Conservation (phyloP, 2,888 invertebrate species). For the Drosophila nr. perissopoda region DNA sequence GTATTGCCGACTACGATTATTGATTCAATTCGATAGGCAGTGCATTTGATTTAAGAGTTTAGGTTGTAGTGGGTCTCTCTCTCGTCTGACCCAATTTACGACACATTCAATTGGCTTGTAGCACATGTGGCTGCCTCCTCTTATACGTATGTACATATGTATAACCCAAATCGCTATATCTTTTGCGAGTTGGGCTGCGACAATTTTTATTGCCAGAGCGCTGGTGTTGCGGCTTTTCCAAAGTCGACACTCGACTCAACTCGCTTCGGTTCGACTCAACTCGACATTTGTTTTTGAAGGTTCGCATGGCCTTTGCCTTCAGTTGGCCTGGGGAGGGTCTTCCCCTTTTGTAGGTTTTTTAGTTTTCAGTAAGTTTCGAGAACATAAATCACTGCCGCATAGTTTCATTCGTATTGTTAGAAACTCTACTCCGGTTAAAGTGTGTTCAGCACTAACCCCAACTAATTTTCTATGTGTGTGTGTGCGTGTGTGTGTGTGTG, state of each 20-base stretch:
- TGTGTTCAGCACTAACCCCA: conserved; percentile 25
- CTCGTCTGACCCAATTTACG: conserved; percentile 73
- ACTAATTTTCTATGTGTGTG: conserved; percentile 47
- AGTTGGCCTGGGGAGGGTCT: conserved; percentile 17
- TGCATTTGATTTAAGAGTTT: conserved; percentile 53
- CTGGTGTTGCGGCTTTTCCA: conserved; percentile 59
- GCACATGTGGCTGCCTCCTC: conserved; percentile 58
- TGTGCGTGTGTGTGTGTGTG: conserved; percentile 17
- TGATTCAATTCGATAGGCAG: conserved; percentile 5
- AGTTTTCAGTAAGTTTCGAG: conserved; percentile 48
- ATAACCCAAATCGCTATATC: conserved; percentile 39
- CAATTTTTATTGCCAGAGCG: conserved; percentile 58
- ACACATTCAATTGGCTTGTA: conserved; percentile 69
- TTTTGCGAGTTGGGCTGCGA: conserved; percentile 34
- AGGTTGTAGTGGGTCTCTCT: conserved; percentile 14
- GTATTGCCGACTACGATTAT: background rate
- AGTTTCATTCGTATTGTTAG: conserved; percentile 8
- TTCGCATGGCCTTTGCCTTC: conserved; percentile 57
- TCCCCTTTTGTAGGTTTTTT: conserved; percentile 15
- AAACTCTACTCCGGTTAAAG: conserved; percentile 29
- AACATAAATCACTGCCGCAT: conserved; percentile 66
- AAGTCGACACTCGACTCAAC: conserved; percentile 12
- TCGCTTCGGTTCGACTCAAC: conserved; percentile 7
- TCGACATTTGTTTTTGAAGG: conserved; percentile 70
- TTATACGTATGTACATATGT: conserved; percentile 9